Evolutionary conservation across 2,888 invertebrate species (phyloP), one percentile per base, ranked within the genome.

Genomic region (Gibbula magus): DNA sequence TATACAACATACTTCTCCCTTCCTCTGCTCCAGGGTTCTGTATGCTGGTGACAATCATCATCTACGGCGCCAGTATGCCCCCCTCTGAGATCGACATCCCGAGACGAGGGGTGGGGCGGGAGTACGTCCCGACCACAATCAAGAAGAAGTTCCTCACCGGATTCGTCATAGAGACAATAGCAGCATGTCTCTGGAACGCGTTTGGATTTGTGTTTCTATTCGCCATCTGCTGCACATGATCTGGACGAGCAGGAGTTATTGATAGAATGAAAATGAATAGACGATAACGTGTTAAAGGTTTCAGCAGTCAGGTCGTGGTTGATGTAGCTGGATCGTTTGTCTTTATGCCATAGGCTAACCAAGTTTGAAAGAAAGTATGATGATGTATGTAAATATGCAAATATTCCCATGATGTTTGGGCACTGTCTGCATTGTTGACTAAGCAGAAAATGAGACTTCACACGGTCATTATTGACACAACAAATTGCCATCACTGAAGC

Each of bases 201-300:
- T 74, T 74, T 25, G 74, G 74, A 45, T 74, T 74, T 25, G 51
- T 74, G 51, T 74, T 74, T 25, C 74, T 74, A n/a, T 74, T 45
- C 51, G 74, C 52, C 18, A 45, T 74, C 2, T 74, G 74, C 52
- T 74, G 74, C 8, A 74, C 74, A 51, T 74, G 51, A 51, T 51
- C 25, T 45, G 45, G 10, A n/a, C 3, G 54, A 7, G 22, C 2
- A 20, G 22, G 25, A n/a, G 4, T 56, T 10, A 52, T 52, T 52
- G 52, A 10, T 52, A 10, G 52, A n/a, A 56, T 45, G 13, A 10
- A 45, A 45, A 8, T 13, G 45, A 13, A 10, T 10, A 10, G 4
- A 4, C 8, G 45, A 45, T 45, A 1, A 13, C 45, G 45, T 45
- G 1, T 5, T 10, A 13, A 45, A 45, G 45, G 45, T 10, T 45